These are phyloP conservation scores for Leptinotarsa rubiginosa DNA, from an alignment of 2,888 invertebrate species.

Conservation along the genomic window DNA sequence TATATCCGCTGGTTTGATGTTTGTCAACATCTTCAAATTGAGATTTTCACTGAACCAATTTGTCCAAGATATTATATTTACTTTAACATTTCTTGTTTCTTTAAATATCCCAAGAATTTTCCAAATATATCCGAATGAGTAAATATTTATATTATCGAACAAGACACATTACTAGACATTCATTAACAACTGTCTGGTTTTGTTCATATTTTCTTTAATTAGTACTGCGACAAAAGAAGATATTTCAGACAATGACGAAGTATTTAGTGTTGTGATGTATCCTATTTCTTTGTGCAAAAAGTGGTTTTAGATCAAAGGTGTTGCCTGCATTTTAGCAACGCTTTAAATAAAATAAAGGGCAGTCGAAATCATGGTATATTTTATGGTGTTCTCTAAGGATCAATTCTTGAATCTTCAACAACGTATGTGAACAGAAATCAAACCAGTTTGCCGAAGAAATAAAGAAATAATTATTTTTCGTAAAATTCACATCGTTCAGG, in stretches of 20 bases:
- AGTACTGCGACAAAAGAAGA: constrained; percentile 8
- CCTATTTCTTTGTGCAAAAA: background rate
- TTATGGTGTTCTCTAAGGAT: background rate
- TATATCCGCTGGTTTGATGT: background rate
- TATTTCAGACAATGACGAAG: background rate
- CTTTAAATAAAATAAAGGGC: background rate
- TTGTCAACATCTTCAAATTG: constrained; percentile 1
- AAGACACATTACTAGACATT: constrained; percentile 18
- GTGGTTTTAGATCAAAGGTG: constrained; percentile 1
- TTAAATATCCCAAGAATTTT: constrained; percentile 20
- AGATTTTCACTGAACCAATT: constrained; percentile 6
- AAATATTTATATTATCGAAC: constrained; percentile 19
- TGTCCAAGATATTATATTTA: constrained; percentile 3
- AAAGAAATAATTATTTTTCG: too few relatives aligned
- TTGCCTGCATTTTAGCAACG: background rate
- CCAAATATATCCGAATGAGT: constrained; percentile 18
- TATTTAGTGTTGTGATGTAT: background rate
- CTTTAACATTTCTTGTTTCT: constrained; percentile 12
- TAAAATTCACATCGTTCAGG: too few relatives aligned
- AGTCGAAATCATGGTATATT: background rate
- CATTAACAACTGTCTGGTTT: constrained; percentile 18
- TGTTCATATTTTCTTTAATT: constrained; percentile 12
- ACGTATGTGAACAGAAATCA: too few relatives aligned
- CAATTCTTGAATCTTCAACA: background rate
- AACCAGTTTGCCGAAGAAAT: too few relatives aligned